These are phyloP conservation scores for Phrynocephalus forsythii DNA, from an alignment of 2,797 vertebrate species.

Conservation along the genomic window DNA sequence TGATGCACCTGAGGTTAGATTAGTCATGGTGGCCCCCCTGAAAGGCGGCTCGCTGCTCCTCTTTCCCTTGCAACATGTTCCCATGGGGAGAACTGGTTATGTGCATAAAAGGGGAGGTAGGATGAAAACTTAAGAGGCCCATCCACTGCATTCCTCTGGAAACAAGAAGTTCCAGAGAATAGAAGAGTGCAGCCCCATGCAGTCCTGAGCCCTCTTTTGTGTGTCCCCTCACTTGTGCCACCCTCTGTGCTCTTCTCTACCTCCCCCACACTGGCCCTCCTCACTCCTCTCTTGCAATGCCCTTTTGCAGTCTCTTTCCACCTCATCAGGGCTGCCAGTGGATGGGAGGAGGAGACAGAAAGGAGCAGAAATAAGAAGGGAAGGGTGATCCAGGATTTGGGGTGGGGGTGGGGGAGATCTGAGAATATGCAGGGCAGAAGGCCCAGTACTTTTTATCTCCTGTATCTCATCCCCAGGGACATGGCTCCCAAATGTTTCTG, in stretches of 20 bases:
- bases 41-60: neutral
- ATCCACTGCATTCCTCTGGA: neutral
- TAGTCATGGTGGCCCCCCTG: too few species aligned
- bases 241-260: neutral
- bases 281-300: neutral
- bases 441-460: too few species aligned
- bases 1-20: too few species aligned
- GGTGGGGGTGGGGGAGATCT: too few species aligned
- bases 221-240: neutral
- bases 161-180: too few species aligned
- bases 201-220: neutral
- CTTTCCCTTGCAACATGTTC: neutral
- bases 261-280: neutral
- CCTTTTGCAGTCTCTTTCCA: neutral
- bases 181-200: too few species aligned
- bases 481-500: too few species aligned
- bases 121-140: neutral
- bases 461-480: too few species aligned
- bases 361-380: neutral
- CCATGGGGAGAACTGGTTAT: neutral
- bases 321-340: too few species aligned
- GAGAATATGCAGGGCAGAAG: too few species aligned
- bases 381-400: too few species aligned
- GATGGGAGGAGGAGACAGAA: neutral
- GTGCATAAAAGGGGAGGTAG: too few species aligned